Evolutionary conservation across 2,113 vertebrate species (phyloP).

Genomic region (Rhagologus leucostigma): DNA sequence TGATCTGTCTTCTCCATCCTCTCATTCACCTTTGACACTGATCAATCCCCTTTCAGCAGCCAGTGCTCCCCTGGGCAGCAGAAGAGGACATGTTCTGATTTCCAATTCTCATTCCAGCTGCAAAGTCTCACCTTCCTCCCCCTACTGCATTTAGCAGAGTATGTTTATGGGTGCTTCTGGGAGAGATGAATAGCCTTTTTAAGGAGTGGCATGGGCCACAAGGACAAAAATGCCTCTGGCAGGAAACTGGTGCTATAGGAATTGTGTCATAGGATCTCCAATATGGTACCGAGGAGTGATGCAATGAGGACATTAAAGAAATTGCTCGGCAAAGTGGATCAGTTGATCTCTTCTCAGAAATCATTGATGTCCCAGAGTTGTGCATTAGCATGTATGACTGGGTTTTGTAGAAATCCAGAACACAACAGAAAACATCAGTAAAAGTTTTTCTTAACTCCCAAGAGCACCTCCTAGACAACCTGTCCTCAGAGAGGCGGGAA

Average conservation of each 20-base stretch:
- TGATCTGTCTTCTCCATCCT: background rate
- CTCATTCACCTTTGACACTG: background rate
- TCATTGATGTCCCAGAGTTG: background rate
- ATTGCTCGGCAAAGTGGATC: background rate
- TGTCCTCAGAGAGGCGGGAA: background rate
- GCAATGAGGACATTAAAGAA: background rate
- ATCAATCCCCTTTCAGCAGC: background rate
- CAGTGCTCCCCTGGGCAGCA: background rate
- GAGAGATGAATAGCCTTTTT: background rate
- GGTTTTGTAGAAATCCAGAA: background rate
- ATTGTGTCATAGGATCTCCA: background rate
- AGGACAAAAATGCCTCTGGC: background rate
- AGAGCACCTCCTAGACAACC: background rate
- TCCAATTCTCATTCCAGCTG: background rate
- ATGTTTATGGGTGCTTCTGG: background rate
- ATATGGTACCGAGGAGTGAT: fast-evolving
- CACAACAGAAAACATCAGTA: background rate
- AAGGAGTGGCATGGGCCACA: background rate
- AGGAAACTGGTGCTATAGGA: background rate
- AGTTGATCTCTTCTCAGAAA: background rate
- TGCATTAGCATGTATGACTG: background rate
- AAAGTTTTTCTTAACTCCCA: background rate
- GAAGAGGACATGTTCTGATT: background rate
- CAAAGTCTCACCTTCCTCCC: background rate
- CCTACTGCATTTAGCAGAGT: background rate